A percentile compares a stretch with the other conserved stretches of the same genome.
phyloP scores from a whole-genome alignment of 1,140 invertebrate genomes.

The Neodiprion lecontei region DNA sequence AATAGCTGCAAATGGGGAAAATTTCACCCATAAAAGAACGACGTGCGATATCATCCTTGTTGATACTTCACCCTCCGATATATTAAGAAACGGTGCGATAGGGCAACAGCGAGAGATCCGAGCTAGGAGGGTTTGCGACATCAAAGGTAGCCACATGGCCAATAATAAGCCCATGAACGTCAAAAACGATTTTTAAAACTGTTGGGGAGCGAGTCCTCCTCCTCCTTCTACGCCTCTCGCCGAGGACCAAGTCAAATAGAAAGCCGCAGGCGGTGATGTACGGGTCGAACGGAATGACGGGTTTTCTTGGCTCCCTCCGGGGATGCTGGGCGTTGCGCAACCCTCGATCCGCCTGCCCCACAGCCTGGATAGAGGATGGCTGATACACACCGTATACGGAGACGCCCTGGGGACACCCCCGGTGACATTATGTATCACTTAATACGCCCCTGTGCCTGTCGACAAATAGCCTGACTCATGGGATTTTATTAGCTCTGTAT shows the following conservation, averaged over 20 bases:
- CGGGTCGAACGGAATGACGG: constrained; percentile 20
- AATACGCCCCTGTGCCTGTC: constrained; percentile 34
- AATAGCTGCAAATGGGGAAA: too few relatives aligned
- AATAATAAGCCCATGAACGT: constrained; percentile 34
- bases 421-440: constrained; percentile 46
- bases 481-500: constrained; percentile 43
- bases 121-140: background rate
- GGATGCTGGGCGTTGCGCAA: background rate
- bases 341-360: background rate
- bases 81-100: background rate
- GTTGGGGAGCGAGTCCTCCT: background rate
- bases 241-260: constrained; percentile 43
- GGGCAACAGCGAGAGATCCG: background rate
- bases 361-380: background rate
- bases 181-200: constrained; percentile 37
- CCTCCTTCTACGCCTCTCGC: background rate
- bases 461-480: constrained; percentile 50
- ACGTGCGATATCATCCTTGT: background rate
- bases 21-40: too few relatives aligned
- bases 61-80: background rate
- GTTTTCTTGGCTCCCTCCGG: background rate
- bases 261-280: constrained; percentile 41
- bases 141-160: background rate
- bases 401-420: constrained; percentile 16
- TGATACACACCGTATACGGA: background rate